These are phyloP conservation scores for Pithys albifrons DNA, from an alignment of 2,113 vertebrate genomes.

Conservation along the genomic window DNA sequence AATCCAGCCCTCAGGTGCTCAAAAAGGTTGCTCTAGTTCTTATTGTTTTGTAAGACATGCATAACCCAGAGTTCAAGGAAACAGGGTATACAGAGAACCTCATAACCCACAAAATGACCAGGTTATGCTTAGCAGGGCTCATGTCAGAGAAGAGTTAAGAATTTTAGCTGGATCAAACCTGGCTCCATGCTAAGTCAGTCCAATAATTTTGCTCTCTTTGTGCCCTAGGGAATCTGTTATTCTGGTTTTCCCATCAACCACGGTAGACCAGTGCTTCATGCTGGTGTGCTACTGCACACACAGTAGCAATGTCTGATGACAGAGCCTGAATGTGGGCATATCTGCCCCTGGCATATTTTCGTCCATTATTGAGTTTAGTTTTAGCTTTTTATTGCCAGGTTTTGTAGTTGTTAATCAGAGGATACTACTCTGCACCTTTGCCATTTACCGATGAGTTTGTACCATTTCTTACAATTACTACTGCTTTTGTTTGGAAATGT, in stretches of 20 bases:
- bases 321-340: neutral
- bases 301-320: neutral
- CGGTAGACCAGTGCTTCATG: accelerated
- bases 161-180: neutral
- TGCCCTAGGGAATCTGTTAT: neutral
- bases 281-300: neutral
- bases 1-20: neutral
- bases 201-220: neutral
- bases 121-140: neutral
- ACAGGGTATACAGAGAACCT: neutral
- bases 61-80: neutral
- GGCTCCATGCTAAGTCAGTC: neutral
- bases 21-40: neutral
- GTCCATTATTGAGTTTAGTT: neutral
- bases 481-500: neutral
- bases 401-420: neutral
- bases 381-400: neutral
- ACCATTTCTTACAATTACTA: neutral
- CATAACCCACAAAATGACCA: neutral
- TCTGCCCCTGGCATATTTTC: neutral
- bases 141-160: neutral
- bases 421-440: neutral
- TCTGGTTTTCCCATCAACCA: neutral
- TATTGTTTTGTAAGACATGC: neutral
- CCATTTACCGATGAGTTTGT: neutral